Base-by-base conservation (phyloP, 2,888 invertebrate species). In the Lomographa bimaculata region DNA sequence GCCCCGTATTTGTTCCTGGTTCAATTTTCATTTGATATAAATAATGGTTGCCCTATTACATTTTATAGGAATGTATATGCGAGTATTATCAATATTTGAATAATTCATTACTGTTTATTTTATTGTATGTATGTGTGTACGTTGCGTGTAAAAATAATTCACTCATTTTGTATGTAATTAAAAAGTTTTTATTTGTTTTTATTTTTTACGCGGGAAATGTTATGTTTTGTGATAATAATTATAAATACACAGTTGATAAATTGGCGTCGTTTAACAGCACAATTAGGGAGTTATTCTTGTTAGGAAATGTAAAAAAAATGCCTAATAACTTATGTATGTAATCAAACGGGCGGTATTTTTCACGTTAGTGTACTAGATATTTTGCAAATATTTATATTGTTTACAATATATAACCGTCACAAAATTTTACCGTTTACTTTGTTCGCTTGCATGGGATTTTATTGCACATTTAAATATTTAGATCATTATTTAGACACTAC, bases 91-190 rank as follows among this genome's bases (percentile, higher is more conserved):
- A 61, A 51, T 70, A 62, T 65, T 59, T 48, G 51, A 60, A 51
- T 70, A 62, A 65, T 59, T 71, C 64, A 64, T 63, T 53, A 23
- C 40, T 67, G 57, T 64, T 60, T 64, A 46, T 57, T 64, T 56
- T 68, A n/a, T 57, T 66, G 62, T 68, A 60, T 61, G 59, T 70
- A 56, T 69, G 33, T 34, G n/a, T 24, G 8, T 17, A 6, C 64
- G 56, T 64, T 62, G 55, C 64, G 57, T 71, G 66, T 67, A 64
- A 64, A 63, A 64, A 66, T 62, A 57, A 60, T 68, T 66, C 69
- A 62, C 67, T 66, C 60, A 59, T 71, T 73, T 69, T 62, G 71
- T 66, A 64, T 73, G 61, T 75, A 70, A 71, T 73, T 71, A 66
- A 73, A 70, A n/a, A n/a, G 52, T 72, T 71, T n/a, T 70, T 55